Percentiles rank a stretch among this genome's conserved stretches.
phyloP scores from a whole-genome alignment of 2,113 vertebrate genomes.

The Coracopsis vasa region DNA sequence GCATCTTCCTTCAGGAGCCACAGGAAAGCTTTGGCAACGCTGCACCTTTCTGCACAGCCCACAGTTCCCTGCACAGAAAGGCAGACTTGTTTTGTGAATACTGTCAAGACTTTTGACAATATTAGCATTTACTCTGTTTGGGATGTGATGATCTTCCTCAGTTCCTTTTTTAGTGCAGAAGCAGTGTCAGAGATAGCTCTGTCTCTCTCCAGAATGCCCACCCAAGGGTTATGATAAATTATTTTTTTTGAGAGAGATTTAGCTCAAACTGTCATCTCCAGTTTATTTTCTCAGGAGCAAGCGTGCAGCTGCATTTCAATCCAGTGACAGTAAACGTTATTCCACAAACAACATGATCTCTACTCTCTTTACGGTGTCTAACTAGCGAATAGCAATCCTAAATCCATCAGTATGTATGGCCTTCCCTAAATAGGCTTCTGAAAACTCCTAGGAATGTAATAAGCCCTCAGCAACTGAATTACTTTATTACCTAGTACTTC shows the following conservation, averaged over 20 bases:
- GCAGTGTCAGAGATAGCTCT: not conserved
- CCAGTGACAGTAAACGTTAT: not conserved
- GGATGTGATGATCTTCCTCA: not conserved
- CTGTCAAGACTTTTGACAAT: not conserved
- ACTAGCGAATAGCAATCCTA: not conserved
- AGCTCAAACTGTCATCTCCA: constrained; percentile 1
- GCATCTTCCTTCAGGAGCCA: not conserved
- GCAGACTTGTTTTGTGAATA: not conserved
- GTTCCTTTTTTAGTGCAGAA: not conserved
- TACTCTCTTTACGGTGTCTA: not conserved
- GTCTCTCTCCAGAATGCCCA: not conserved
- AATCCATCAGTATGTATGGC: not conserved
- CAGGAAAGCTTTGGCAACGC: not conserved
- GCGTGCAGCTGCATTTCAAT: constrained; percentile 17
- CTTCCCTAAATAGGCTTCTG: not conserved
- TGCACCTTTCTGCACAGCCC: not conserved
- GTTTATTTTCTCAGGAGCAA: constrained; percentile 18
- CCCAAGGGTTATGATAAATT: not conserved
- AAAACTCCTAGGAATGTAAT: constrained; percentile 11
- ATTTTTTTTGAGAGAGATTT: not conserved
- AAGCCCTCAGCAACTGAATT: not conserved
- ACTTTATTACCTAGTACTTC: not conserved
- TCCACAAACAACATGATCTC: not conserved
- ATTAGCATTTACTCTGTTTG: not conserved
- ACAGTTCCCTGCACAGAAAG: not conserved